phyloP scores from a whole-genome alignment of 2,797 vertebrate genomes.

The Mus minutoides region DNA sequence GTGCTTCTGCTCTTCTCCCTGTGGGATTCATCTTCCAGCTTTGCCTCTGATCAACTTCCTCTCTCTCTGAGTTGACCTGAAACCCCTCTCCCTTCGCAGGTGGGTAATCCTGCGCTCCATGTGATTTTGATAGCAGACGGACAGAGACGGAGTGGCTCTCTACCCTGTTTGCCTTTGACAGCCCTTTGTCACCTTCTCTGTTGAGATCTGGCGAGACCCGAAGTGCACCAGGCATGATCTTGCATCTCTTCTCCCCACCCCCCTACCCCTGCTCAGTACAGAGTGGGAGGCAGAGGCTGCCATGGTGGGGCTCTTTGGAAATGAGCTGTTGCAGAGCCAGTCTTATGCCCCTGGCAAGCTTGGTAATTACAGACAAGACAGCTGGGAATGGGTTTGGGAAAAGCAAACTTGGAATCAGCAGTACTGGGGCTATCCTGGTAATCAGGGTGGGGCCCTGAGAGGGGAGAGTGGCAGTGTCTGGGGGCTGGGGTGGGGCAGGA shows the following conservation, averaged over 20 bases:
- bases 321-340: conserved; percentile 48
- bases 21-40: background rate
- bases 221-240: background rate
- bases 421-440: conserved; percentile 55
- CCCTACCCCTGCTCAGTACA: background rate
- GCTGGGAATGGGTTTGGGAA: conserved; percentile 67
- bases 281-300: conserved; percentile 39
- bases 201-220: background rate
- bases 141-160: background rate
- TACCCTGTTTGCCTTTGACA: background rate
- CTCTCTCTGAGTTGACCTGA: conserved; percentile 14
- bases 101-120: background rate
- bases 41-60: background rate
- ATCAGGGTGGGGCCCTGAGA: conserved; percentile 64
- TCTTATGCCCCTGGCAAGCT: conserved; percentile 64
- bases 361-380: conserved; percentile 77
- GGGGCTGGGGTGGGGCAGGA: background rate
- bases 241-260: background rate
- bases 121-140: background rate
- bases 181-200: background rate
- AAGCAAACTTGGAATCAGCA: conserved; percentile 39
- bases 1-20: background rate
- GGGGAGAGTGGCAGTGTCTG: conserved; percentile 40
- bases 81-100: background rate
- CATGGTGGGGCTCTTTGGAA: conserved; percentile 52